These are phyloP conservation scores for Halesus radiatus DNA, from an alignment of 1,140 invertebrate species.

Conservation along the genomic window DNA sequence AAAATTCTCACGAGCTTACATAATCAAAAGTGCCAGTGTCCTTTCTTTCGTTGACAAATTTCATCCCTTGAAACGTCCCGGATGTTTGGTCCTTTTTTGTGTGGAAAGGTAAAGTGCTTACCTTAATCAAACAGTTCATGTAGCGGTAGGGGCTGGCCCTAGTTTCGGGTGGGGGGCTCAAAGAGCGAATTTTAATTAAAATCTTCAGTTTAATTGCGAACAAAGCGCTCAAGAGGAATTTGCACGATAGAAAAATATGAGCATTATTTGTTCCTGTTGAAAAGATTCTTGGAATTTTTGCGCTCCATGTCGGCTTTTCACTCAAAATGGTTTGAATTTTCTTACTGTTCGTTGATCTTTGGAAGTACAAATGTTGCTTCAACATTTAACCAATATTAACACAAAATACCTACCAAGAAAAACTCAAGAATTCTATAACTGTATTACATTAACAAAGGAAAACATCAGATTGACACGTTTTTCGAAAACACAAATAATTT, in stretches of 20 bases:
- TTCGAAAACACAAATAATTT: too few relatives aligned
- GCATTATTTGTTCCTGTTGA: constrained; percentile 19
- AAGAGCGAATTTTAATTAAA: constrained; percentile 44
- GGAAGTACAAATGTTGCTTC: too few relatives aligned
- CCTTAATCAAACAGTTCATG: constrained; percentile 55
- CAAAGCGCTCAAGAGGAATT: constrained; percentile 25
- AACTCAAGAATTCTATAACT: too few relatives aligned
- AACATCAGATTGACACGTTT: too few relatives aligned
- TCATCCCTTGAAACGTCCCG: constrained; percentile 49
- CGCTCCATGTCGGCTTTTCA: neutral
- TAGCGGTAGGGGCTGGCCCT: constrained; percentile 31
- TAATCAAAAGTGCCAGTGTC: constrained; percentile 54
- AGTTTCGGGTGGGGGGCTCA: neutral
- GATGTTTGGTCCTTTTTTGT: constrained; percentile 40
- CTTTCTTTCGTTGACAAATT: constrained; percentile 57
- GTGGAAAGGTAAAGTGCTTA: constrained; percentile 52
- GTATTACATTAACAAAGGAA: too few relatives aligned
- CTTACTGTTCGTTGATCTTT: too few relatives aligned
- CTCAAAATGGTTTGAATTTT: too few relatives aligned
- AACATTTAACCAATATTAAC: too few relatives aligned
- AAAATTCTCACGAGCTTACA: constrained; percentile 55
- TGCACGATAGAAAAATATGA: constrained; percentile 16
- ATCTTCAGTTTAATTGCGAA: constrained; percentile 42
- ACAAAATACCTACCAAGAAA: too few relatives aligned
- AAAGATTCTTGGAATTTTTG: constrained; percentile 19